Evolutionary conservation across 2,113 vertebrate genomes (phyloP), one percentile per base, ranked within the genome.

Genomic region (Anarhynchus alexandrinus): DNA sequence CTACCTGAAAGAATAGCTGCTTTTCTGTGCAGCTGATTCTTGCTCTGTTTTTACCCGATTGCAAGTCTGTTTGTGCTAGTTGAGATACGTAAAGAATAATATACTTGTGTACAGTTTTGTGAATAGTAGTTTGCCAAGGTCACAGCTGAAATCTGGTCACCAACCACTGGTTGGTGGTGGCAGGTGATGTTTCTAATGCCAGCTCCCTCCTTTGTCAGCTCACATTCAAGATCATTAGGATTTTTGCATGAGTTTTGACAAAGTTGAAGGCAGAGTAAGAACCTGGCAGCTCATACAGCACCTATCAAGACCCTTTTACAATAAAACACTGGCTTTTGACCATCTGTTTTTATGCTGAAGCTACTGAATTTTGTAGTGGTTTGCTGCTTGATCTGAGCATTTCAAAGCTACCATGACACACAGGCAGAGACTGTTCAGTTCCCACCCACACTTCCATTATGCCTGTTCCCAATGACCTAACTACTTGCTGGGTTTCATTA

Each of bases 401-500:
- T 86, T 78, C 47, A 21, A n/a, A 90, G 82, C 82, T 71, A 5
- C 51, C 36, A 22, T 81, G 91, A 77, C 79, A 88, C 87, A 77
- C 2, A 49, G 47, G 87, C 73, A 88, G 88, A 71, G 73, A 15
- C 88, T 93, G 67, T 61, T 71, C 90, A 80, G 36, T 34, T 87
- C 78, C 95, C 92, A 71, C 86, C 92, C 90, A 96, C 92, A 21
- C 86, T 81, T 26, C 82, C 73, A 80, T 61, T 90, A 34, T 79
- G 82, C 82, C 52, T 90, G 62, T 93, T 93, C 86, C 92, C 69
- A 62, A 26, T 86, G 86, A 83, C 90, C 82, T 71, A 65, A 69
- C 89, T 95, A 15, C 92, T 65, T 74, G 82, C 86, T 83, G 89
- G 40, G 45, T 79, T 80, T 84, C 40, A 30, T 38, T 54, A 32